phyloP scores from a whole-genome alignment of 2,888 invertebrate species.

The Metellina segmentata region DNA sequence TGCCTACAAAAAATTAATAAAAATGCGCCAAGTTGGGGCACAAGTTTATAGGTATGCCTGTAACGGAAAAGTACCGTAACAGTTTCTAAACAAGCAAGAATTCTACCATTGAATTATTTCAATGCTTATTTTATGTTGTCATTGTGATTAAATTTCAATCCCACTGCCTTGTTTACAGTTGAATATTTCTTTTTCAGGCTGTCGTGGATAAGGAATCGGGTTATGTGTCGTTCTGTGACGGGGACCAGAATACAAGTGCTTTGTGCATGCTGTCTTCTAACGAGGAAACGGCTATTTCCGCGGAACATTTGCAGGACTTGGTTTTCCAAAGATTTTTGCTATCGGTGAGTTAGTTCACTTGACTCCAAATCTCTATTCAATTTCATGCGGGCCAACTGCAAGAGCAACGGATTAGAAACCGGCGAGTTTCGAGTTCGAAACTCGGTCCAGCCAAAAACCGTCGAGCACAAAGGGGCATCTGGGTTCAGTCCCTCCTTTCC shows the following conservation, averaged over 20 bases:
- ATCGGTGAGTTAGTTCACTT: conserved; percentile 35
- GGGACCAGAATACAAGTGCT: neutral
- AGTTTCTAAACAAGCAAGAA: neutral
- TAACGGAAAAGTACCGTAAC: too few relatives aligned
- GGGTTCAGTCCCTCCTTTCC: too few relatives aligned
- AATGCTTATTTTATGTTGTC: too few relatives aligned
- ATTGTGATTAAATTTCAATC: neutral
- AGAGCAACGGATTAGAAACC: too few relatives aligned
- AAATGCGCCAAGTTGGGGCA: too few relatives aligned
- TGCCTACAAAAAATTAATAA: too few relatives aligned
- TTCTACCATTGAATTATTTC: neutral
- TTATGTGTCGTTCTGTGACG: conserved; percentile 38
- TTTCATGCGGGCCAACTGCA: too few relatives aligned
- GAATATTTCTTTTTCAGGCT: conserved; percentile 26
- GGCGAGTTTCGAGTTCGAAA: too few relatives aligned
- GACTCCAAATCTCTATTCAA: too few relatives aligned
- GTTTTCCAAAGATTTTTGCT: conserved; percentile 49
- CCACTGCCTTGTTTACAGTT: neutral
- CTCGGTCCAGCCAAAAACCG: too few relatives aligned
- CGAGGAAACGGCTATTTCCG: conserved; percentile 16
- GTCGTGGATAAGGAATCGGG: conserved; percentile 2
- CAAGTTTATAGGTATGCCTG: too few relatives aligned
- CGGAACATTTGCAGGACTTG: conserved; percentile 54
- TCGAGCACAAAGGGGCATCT: too few relatives aligned
- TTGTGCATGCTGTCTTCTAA: conserved; percentile 14